phyloP scores from a whole-genome alignment of 2,113 vertebrate species.

The Procapra przewalskii region DNA sequence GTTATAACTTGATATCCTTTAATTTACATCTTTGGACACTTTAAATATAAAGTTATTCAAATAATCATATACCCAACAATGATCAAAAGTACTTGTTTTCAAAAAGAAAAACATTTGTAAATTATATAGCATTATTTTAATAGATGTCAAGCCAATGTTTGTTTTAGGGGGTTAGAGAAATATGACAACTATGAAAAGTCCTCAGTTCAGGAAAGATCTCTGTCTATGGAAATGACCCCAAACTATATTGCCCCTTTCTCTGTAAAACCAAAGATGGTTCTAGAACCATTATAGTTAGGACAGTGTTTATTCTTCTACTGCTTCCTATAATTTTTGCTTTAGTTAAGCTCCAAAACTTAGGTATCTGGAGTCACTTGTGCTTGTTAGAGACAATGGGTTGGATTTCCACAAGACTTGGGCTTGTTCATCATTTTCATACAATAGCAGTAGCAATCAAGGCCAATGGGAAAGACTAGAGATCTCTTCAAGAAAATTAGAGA shows the following conservation, averaged over 20 bases:
- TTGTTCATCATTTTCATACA: background rate
- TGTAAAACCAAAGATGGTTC: background rate
- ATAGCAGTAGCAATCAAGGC: background rate
- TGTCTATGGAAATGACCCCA: background rate
- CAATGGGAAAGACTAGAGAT: background rate
- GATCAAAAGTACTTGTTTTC: background rate
- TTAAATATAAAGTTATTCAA: conserved; percentile 11
- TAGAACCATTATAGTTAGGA: background rate
- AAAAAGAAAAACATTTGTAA: background rate
- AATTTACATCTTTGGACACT: background rate
- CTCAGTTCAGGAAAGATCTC: background rate
- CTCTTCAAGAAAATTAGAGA: too few species aligned
- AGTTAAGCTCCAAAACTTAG: background rate
- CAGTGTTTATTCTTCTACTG: background rate
- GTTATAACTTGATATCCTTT: background rate
- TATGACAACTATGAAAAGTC: background rate
- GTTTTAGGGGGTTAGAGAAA: background rate
- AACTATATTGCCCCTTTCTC: background rate
- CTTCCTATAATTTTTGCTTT: background rate
- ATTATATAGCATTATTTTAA: background rate
- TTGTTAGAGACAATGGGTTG: background rate
- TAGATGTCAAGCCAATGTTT: background rate
- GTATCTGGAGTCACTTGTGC: background rate
- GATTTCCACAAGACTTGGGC: background rate
- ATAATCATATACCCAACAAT: background rate